A percentile compares a stretch with the other conserved stretches of the same genome.
Conservation (phyloP, 2,797 vertebrate species). For the Diglossa cyanea region DNA sequence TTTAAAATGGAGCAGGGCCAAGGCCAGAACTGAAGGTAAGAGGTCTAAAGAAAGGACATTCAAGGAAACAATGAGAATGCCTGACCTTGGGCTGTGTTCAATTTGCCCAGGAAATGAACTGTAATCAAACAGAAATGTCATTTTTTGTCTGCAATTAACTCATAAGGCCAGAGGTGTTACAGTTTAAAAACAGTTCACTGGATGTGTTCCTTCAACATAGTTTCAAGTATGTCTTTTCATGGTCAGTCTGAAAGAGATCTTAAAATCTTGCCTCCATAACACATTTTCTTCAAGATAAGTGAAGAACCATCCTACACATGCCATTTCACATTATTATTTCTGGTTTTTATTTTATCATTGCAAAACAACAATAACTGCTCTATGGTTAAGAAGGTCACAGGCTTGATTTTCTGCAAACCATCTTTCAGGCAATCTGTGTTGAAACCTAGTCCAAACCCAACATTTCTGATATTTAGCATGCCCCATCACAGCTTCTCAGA, state of each 20-base stretch:
- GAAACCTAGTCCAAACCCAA: not conserved
- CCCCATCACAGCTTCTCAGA: not conserved
- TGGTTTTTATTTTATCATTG: not conserved
- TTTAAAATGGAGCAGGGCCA: not conserved
- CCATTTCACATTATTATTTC: not conserved
- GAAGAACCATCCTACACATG: not conserved
- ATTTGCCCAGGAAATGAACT: not conserved
- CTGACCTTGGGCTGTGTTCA: not conserved
- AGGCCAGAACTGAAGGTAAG: not conserved
- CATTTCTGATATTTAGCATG: not conserved
- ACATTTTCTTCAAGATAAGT: not conserved
- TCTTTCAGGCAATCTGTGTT: not conserved
- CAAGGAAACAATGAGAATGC: not conserved
- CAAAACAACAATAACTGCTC: not conserved
- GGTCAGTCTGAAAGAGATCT: not conserved
- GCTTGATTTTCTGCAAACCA: not conserved
- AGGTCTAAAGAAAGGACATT: not conserved
- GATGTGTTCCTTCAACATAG: fast-evolving
- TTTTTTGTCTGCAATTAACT: not conserved
- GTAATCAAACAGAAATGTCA: not conserved
- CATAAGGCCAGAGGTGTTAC: not conserved
- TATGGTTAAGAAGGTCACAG: not conserved
- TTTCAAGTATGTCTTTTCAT: not conserved
- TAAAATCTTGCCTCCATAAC: not conserved
- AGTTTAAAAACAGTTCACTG: not conserved